A percentile compares a stretch with the other conserved stretches of the same genome.
Conservation (phyloP, 2,113 vertebrate genomes). For the Leptocoma aspasia region DNA sequence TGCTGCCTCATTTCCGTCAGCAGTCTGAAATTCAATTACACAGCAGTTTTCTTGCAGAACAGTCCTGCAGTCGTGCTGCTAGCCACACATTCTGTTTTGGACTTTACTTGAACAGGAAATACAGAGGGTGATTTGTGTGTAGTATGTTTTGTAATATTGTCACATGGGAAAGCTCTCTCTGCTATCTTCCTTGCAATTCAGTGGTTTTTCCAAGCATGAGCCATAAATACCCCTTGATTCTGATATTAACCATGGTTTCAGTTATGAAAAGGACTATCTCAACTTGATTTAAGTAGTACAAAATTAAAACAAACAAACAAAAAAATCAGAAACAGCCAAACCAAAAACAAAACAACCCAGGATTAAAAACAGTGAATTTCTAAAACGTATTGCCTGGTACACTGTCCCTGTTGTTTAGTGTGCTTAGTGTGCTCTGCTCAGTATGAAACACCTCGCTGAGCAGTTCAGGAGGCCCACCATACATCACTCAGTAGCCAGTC, state of each 20-base stretch:
- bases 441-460: background rate
- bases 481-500: too few relatives aligned
- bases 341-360: background rate
- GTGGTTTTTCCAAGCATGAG: background rate
- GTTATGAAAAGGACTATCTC: background rate
- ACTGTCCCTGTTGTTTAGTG: rapidly evolving
- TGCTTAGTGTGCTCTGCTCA: background rate
- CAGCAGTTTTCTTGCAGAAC: background rate
- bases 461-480: rapidly evolving
- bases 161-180: background rate
- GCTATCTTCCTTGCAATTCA: background rate
- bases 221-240: background rate
- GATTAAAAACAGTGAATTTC: rapidly evolving
- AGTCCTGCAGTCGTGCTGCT: background rate
- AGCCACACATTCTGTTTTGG: background rate
- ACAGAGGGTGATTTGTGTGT: too few relatives aligned
- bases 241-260: background rate
- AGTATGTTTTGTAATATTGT: background rate
- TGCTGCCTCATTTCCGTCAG: background rate
- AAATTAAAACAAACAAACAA: background rate
- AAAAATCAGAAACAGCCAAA: background rate
- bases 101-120: background rate
- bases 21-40: background rate
- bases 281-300: background rate
- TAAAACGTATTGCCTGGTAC: background rate